Base-by-base conservation (phyloP, 2,113 vertebrate species). In the Proterorhinus semilunaris region DNA sequence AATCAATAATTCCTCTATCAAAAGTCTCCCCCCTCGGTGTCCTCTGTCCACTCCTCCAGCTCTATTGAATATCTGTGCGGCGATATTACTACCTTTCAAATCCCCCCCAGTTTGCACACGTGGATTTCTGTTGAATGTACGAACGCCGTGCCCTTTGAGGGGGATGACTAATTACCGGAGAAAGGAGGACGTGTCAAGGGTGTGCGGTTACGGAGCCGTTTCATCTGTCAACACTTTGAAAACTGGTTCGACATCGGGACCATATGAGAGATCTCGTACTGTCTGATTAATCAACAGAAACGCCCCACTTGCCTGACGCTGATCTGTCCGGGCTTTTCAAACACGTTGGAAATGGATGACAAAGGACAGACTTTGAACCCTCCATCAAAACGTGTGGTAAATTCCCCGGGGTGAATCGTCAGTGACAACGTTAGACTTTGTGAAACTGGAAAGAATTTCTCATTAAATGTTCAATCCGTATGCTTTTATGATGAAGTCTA, bases 71-170 rank as follows among this genome's bases (percentile, higher is more conserved):
- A 88, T 91, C 89, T 91, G 65, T 43, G 83, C 59, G 66, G 55
- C 15, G 80, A 86, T 87, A 90, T 84, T 79, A 82, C 88, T 85
- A 84, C 84, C 83, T 74, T 84, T 87, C 79, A 80, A 87, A 88
- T 83, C 78, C 75, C 17, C 17, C 48, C 76, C 82, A 84, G 86
- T 90, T 90, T 91, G 84, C 79, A 86, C 79, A 88, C 75, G 86
- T 89, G 82, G 81, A 77, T 91, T 89, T 89, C 80, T 86, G 85
- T 88, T 47, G 84, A 91, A 87, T 90, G 85, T 91, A 91, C 91
- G 85, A 93, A 92, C 91, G 91, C 87, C 91, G 87, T 88, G 88
- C 87, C 89, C 91, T 92, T 92, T 93, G 71, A 65, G 65, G 62
- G 78, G 80, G 83, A 72, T 82, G 79, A 88, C 86, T 91, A 90